Percentiles rank a stretch among this genome's conserved stretches.
phyloP scores from a whole-genome alignment of 2,113 vertebrate species.

The Morone chrysops region DNA sequence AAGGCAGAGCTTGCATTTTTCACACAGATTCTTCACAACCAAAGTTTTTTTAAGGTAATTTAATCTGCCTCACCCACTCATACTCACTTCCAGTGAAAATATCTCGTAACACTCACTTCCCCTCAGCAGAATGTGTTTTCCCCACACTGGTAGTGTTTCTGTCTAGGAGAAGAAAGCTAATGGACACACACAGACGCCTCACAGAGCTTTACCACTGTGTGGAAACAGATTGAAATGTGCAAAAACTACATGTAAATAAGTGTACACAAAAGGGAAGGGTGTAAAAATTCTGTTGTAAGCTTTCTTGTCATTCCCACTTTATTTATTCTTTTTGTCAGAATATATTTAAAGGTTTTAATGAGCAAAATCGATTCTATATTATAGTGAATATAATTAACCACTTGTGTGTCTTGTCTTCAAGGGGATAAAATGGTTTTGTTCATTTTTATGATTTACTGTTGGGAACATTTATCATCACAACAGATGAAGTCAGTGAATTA shows the following conservation, averaged over 20 bases:
- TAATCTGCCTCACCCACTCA: neutral
- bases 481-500: neutral
- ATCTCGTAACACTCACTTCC: neutral
- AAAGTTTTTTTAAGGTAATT: conserved; percentile 1
- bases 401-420: neutral
- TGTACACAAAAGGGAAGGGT: conserved; percentile 7
- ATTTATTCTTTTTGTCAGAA: conserved; percentile 39
- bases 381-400: conserved; percentile 2
- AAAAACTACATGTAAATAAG: conserved; percentile 40
- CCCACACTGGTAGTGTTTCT: neutral
- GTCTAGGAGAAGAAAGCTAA: neutral
- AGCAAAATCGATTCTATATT: neutral
- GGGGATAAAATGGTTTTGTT: neutral
- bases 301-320: conserved; percentile 22
- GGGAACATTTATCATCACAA: neutral
- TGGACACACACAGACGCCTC: neutral
- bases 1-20: neutral
- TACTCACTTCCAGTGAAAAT: neutral
- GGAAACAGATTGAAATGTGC: neutral
- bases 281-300: neutral
- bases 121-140: neutral
- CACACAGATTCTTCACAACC: neutral
- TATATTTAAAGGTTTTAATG: conserved; percentile 25
- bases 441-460: conserved; percentile 10
- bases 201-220: conserved; percentile 10